Evolutionary conservation across 2,797 vertebrate species (phyloP).

Genomic region (Xenentodon cancila): DNA sequence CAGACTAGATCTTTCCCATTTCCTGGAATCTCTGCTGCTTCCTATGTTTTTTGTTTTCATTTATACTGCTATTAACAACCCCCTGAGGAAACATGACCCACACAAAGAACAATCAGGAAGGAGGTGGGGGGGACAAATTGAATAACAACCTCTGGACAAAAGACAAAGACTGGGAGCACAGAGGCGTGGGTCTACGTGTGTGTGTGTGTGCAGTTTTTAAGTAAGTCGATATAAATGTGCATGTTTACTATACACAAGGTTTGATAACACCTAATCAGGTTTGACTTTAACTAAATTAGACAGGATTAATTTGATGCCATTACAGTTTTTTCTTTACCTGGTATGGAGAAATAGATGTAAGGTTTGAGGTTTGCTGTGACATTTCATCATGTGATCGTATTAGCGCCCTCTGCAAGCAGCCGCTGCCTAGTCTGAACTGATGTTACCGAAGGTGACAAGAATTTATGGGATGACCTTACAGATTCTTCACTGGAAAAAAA

Average conservation of each 20-base stretch:
- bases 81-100: conserved; percentile 71
- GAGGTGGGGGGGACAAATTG: conserved; percentile 56
- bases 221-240: conserved; percentile 1
- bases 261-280: conserved; percentile 14
- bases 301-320: neutral
- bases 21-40: conserved; percentile 77
- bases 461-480: conserved; percentile 76
- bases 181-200: conserved; percentile 15
- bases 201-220: conserved; percentile 2
- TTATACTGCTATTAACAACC: conserved; percentile 73
- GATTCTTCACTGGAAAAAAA: conserved; percentile 44
- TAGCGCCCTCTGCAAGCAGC: conserved; percentile 56
- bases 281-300: conserved; percentile 37
- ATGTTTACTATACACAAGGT: neutral
- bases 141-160: conserved; percentile 68
- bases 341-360: conserved; percentile 14
- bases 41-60: conserved; percentile 76
- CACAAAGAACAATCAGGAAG: conserved; percentile 57
- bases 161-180: conserved; percentile 27
- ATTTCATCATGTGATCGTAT: conserved; percentile 72
- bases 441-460: conserved; percentile 71
- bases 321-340: neutral
- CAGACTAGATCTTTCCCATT: conserved; percentile 70
- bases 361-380: conserved; percentile 60
- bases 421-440: conserved; percentile 52